Evolutionary conservation across 2,113 vertebrate genomes (phyloP).

Genomic region (Myocastor coypus): DNA sequence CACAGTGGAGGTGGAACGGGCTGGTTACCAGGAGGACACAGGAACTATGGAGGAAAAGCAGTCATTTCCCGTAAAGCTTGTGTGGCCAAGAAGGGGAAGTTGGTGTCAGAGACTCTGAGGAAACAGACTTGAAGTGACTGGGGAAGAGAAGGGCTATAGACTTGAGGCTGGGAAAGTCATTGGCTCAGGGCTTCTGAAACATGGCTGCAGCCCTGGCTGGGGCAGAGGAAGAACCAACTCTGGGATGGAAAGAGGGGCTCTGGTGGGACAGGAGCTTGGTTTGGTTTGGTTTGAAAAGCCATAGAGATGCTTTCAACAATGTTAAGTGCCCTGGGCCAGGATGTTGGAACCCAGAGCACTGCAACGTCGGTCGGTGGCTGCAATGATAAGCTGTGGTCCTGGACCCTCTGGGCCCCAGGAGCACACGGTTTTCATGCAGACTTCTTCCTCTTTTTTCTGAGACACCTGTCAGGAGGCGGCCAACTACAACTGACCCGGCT

Average conservation of each 20-base stretch:
- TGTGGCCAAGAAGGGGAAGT: slow-evolving; percentile 59
- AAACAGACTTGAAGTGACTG: neutral
- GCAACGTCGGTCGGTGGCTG: no score
- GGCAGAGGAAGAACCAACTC: neutral
- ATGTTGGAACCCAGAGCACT: neutral
- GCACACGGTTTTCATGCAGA: rapidly evolving
- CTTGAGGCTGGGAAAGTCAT: neutral
- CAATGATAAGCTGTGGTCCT: rapidly evolving
- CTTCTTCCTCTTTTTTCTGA: neutral
- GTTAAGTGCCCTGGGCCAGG: neutral
- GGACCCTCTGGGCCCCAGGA: neutral
- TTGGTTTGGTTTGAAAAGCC: neutral
- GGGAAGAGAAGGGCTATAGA: neutral
- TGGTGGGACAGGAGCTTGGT: neutral
- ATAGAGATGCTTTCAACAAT: neutral
- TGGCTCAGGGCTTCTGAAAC: slow-evolving; percentile 10
- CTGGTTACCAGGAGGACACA: slow-evolving; percentile 2
- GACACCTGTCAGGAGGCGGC: neutral
- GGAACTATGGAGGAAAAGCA: slow-evolving; percentile 53
- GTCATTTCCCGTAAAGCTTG: slow-evolving; percentile 67
- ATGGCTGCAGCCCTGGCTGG: neutral
- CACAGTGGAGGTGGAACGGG: neutral
- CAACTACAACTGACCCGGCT: neutral
- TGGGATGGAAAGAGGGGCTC: neutral
- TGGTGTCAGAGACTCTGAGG: neutral